Evolutionary conservation across 2,797 vertebrate genomes (phyloP), one percentile per base, ranked within the genome.

Genomic region (Eulemur mongoz): DNA sequence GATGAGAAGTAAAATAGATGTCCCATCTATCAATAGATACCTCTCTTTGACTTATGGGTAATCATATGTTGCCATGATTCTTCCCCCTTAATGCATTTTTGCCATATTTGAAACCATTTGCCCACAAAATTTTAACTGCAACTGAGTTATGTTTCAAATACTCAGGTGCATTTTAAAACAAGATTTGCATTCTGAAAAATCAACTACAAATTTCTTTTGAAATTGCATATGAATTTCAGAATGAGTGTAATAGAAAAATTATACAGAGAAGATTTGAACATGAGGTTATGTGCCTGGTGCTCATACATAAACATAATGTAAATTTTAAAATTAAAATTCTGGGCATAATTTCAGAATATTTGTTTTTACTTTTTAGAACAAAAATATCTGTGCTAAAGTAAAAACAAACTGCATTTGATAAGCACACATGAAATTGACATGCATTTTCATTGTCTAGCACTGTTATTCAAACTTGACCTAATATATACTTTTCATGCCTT

Each of bases 301-400:
- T 97, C 95, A 96, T 97, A 97, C 93, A 98, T 97, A 98, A 98
- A 96, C 93, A 97, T 97, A 95, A 97, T 94, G 96, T 93, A 97
- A 97, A 97, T 96, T 95, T 95, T 89, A 89, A 94, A 92, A 97
- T 97, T 95, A 96, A 96, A 96, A 97, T 97, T 96, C 93, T 88
- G 85, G 76, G 89, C 83, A 93, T 96, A 90, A 96, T 97, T 98
- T 97, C 81, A 93, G 95, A 96, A 95, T 97, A 94, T 95, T 97
- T 97, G 91, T 97, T 97, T 97, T 96, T 97, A 89, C 84, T 96
- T 93, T 93, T 96, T 75, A 94, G 67, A 96, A 93, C 81, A 97
- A 91, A 93, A 97, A 96, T 96, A 90, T 91, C 93, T 93, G 45
- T 93, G 80, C 72, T 95, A 85, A 91, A 93, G 70, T 95, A 94